These are phyloP conservation scores for Pseudomyrmex cubaensis DNA, from an alignment of 1,140 invertebrate genomes.

Conservation along the genomic window DNA sequence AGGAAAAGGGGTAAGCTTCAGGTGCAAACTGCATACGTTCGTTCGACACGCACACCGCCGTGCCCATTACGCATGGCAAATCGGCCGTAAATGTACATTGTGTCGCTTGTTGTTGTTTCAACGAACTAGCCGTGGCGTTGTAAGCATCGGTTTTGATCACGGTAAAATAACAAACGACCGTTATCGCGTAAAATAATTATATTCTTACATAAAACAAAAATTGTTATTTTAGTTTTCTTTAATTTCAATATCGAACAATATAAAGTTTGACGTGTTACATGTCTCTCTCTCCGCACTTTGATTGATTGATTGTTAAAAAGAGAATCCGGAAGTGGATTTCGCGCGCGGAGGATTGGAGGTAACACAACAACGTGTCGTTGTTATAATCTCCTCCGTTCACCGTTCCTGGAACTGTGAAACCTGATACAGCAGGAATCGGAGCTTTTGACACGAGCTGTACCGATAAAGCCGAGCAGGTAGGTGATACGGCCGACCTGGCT, in stretches of 20 bases:
- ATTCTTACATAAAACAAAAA: no score
- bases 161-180: background rate
- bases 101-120: slow-evolving; percentile 3
- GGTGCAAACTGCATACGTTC: slow-evolving; percentile 17
- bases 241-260: no score
- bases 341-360: background rate
- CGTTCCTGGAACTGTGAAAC: slow-evolving; percentile 32
- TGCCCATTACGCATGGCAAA: slow-evolving; percentile 20
- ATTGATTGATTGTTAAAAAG: background rate
- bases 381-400: background rate
- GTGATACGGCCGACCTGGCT: slow-evolving; percentile 36
- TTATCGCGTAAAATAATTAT: no score
- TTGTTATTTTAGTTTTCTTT: no score
- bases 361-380: no score
- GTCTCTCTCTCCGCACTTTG: background rate
- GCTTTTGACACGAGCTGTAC: slow-evolving; percentile 22
- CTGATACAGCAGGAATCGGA: background rate
- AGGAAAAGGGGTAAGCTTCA: background rate
- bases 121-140: background rate
- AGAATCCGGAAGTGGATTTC: background rate
- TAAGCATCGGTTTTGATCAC: background rate
- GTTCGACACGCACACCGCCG: slow-evolving; percentile 4
- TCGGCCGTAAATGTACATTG: background rate
- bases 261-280: background rate
- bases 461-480: slow-evolving; percentile 53